Evolutionary conservation across 2,888 invertebrate genomes (phyloP).

Genomic region (Tetranychus piercei): DNA sequence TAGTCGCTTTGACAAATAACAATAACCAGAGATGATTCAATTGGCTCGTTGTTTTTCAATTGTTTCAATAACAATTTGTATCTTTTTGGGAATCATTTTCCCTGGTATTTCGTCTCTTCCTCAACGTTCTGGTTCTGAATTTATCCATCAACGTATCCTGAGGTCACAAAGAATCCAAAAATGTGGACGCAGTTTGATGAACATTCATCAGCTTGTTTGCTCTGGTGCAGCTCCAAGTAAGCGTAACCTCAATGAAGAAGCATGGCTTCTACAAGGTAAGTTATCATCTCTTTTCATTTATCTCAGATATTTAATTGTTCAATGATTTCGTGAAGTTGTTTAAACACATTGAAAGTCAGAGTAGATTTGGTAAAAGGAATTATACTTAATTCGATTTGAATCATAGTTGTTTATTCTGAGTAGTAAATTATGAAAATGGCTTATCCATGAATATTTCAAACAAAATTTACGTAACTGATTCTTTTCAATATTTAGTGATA

Average conservation of each 20-base stretch:
- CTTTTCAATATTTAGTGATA: too few relatives aligned
- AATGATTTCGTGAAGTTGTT: too few relatives aligned
- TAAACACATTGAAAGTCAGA: too few relatives aligned
- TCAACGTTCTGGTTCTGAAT: not conserved
- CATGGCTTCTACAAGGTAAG: not conserved
- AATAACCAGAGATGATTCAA: not conserved
- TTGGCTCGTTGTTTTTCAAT: not conserved
- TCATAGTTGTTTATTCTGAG: too few relatives aligned
- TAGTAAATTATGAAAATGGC: too few relatives aligned
- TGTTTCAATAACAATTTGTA: not conserved
- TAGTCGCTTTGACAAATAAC: not conserved
- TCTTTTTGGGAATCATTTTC: not conserved
- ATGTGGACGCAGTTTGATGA: not conserved
- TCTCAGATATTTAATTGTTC: not conserved
- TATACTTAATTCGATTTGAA: too few relatives aligned
- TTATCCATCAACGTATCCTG: not conserved
- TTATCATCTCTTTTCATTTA: not conserved
- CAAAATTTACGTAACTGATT: too few relatives aligned
- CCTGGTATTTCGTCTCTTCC: not conserved
- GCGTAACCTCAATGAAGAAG: not conserved
- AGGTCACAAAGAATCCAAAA: not conserved
- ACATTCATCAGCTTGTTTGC: not conserved
- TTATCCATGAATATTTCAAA: too few relatives aligned
- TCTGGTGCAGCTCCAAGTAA: not conserved
- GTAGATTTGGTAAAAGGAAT: too few relatives aligned